Conservation (phyloP, 2,113 vertebrate species). For the Henicopernis longicauda region DNA sequence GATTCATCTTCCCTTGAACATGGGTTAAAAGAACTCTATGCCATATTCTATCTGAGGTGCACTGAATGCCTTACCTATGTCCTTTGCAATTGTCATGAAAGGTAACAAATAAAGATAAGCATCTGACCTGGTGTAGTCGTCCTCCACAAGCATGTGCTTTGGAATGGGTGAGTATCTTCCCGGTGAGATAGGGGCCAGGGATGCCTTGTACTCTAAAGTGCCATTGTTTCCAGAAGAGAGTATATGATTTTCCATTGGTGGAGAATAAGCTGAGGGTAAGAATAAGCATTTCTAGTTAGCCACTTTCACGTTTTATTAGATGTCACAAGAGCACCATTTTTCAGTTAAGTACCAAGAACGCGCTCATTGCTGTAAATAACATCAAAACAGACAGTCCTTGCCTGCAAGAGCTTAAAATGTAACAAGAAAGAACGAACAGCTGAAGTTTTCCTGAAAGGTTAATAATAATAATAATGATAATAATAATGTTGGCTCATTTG, state of each 20-base stretch:
- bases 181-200: constrained; percentile 86
- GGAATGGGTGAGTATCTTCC: constrained; percentile 93
- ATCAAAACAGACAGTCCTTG: neutral
- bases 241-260: constrained; percentile 94
- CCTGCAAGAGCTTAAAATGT: neutral
- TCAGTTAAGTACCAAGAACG: neutral
- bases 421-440: neutral
- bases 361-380: neutral
- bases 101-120: constrained; percentile 16
- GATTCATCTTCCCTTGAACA: neutral
- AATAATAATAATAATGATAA: neutral
- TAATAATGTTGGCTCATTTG: neutral
- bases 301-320: neutral
- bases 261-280: constrained; percentile 82
- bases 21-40: neutral
- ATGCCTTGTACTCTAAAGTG: constrained; percentile 93
- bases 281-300: neutral
- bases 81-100: neutral
- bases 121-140: constrained; percentile 96
- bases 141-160: constrained; percentile 93
- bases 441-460: neutral
- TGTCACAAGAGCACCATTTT: neutral
- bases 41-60: neutral
- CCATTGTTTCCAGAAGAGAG: constrained; percentile 87
- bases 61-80: neutral